A percentile compares a stretch with the other conserved stretches of the same genome.
Evolutionary conservation across 2,113 vertebrate species (phyloP).

Genomic region (Tetrao urogallus): DNA sequence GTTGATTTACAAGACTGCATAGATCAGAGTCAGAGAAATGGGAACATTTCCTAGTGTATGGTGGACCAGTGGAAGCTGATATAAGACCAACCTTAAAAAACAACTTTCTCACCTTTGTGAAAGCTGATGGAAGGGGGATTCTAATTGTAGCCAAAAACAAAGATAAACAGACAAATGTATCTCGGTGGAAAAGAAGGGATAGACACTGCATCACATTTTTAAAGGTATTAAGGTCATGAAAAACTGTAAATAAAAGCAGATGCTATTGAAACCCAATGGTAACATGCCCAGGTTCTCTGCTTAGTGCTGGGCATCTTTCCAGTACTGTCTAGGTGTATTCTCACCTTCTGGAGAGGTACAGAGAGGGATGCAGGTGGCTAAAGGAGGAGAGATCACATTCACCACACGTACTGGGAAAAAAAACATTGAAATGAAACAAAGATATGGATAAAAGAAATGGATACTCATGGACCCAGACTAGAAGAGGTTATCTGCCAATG

Average conservation of each 20-base stretch:
- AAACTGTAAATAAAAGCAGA: constrained; percentile 37
- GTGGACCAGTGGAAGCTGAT: not conserved
- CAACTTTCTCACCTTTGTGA: not conserved
- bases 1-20: not conserved
- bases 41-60: not conserved
- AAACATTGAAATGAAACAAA: not conserved
- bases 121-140: not conserved
- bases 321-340: not conserved
- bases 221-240: not conserved
- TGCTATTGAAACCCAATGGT: not conserved
- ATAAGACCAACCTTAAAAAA: not conserved
- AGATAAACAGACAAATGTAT: not conserved
- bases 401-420: not conserved
- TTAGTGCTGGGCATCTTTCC: constrained; percentile 9
- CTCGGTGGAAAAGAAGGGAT: not conserved
- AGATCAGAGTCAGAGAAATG: not conserved
- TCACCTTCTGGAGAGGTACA: not conserved
- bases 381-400: not conserved
- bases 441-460: not conserved
- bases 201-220: not conserved
- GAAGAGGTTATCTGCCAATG: not conserved
- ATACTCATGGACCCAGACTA: not conserved
- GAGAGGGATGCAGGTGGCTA: not conserved
- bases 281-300: not conserved
- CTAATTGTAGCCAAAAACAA: not conserved